Evolutionary conservation across 2,797 vertebrate genomes (phyloP).

Genomic region (Rhinoraja longicauda): DNA sequence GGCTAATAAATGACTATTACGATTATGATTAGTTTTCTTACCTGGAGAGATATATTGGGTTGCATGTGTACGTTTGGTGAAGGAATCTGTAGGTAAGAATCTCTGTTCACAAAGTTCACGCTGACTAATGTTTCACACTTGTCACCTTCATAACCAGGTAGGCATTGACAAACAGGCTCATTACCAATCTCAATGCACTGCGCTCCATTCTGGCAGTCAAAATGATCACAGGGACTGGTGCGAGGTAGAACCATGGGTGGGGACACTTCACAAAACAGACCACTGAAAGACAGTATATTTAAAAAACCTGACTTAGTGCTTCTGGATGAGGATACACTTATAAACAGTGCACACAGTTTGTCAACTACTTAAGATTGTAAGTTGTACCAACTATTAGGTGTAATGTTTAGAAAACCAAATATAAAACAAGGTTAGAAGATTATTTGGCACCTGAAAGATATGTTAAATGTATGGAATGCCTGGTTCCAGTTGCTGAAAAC

Average conservation of each 20-base stretch:
- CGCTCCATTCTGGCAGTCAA: slow-evolving; percentile 86
- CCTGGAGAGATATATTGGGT: slow-evolving; percentile 93
- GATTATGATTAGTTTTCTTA: slow-evolving; percentile 55
- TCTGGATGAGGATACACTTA: neutral
- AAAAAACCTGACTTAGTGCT: neutral
- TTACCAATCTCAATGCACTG: slow-evolving; percentile 77
- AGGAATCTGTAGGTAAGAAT: slow-evolving; percentile 87
- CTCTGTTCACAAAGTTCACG: slow-evolving; percentile 87
- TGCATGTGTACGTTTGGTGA: slow-evolving; percentile 72
- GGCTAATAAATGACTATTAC: too few species aligned
- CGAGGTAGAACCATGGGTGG: slow-evolving; percentile 93
- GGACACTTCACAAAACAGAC: slow-evolving; percentile 87
- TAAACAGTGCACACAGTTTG: neutral
- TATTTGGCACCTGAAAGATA: too few species aligned
- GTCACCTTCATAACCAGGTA: slow-evolving; percentile 84
- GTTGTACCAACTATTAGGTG: neutral
- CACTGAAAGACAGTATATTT: slow-evolving; percentile 57
- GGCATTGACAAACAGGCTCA: slow-evolving; percentile 85
- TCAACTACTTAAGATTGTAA: neutral
- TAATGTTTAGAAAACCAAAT: neutral
- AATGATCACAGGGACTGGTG: slow-evolving; percentile 90
- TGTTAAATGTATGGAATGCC: too few species aligned
- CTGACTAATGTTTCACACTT: slow-evolving; percentile 85
- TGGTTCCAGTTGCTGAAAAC: too few species aligned
- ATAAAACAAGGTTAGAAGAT: neutral